These are phyloP conservation scores for Dascyllus trimaculatus DNA, from an alignment of 2,113 vertebrate genomes.

Conservation along the genomic window DNA sequence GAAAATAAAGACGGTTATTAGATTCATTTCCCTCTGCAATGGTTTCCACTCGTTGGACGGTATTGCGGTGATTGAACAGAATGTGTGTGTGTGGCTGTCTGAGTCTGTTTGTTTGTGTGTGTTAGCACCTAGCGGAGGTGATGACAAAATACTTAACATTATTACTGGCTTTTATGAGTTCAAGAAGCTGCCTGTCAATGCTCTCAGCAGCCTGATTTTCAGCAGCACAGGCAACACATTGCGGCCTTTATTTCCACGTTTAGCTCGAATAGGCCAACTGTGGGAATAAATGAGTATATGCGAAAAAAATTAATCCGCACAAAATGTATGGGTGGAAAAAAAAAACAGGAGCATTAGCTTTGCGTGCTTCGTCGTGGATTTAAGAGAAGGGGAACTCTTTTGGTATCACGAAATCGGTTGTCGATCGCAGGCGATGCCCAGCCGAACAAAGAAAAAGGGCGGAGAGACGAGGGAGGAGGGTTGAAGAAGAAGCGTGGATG, in stretches of 20 bases:
- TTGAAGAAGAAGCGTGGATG: neutral
- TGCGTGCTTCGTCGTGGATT: slow-evolving; percentile 22
- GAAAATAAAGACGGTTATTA: slow-evolving; percentile 75
- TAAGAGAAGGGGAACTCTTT: slow-evolving; percentile 12
- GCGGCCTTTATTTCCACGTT: neutral
- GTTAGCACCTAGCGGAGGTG: slow-evolving; percentile 51
- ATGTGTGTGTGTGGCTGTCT: slow-evolving; percentile 37
- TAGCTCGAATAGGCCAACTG: slow-evolving; percentile 6
- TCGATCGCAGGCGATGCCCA: slow-evolving; percentile 32
- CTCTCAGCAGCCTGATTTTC: slow-evolving; percentile 25
- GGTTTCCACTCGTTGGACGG: slow-evolving; percentile 66
- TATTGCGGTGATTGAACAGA: slow-evolving; percentile 58
- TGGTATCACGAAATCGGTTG: slow-evolving; percentile 41
- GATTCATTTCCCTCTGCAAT: slow-evolving; percentile 71
- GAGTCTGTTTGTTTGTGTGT: slow-evolving; percentile 59
- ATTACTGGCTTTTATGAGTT: slow-evolving; percentile 58
- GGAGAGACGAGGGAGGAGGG: slow-evolving; percentile 25
- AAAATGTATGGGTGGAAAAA: neutral
- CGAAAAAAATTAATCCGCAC: slow-evolving; percentile 23
- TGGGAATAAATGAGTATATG: slow-evolving; percentile 2
- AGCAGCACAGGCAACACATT: neutral
- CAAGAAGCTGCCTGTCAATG: slow-evolving; percentile 37
- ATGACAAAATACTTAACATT: slow-evolving; percentile 69
- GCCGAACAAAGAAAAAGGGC: slow-evolving; percentile 48
- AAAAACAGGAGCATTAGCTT: slow-evolving; percentile 4